These are phyloP conservation scores for Mimachlamys varia DNA, from an alignment of 2,888 invertebrate species.

Conservation along the genomic window DNA sequence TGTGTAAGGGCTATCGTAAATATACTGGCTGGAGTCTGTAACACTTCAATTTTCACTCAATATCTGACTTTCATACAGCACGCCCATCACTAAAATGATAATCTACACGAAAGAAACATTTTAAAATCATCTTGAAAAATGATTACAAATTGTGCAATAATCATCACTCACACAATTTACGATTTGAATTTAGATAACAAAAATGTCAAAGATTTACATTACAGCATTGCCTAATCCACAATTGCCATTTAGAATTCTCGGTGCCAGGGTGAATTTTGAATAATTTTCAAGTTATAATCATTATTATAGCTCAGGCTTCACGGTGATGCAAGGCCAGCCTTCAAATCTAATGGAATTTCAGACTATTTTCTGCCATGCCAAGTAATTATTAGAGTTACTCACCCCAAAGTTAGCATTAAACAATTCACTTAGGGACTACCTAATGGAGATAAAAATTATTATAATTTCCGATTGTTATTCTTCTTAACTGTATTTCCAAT, in stretches of 20 bases:
- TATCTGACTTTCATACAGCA: neutral
- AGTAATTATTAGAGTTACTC: conserved; percentile 33
- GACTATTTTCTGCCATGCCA: conserved; percentile 26
- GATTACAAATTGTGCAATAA: neutral
- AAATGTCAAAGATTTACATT: conserved; percentile 23
- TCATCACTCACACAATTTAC: conserved; percentile 2
- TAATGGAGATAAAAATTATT: neutral
- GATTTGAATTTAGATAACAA: conserved; percentile 22
- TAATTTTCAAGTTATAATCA: conserved; percentile 31
- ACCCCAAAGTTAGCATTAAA: neutral
- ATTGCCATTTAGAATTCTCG: neutral
- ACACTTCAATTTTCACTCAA: neutral
- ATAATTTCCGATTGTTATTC: conserved; percentile 20
- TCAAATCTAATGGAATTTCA: conserved; percentile 28
- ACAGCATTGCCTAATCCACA: neutral
- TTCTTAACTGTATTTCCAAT: neutral
- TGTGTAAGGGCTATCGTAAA: neutral
- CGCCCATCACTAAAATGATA: neutral
- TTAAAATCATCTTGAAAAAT: neutral
- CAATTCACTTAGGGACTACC: neutral
- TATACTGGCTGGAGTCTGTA: neutral
- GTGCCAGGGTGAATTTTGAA: conserved; percentile 15
- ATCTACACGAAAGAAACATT: neutral
- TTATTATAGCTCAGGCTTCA: neutral
- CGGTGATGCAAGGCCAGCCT: neutral